A percentile compares a stretch with the other conserved stretches of the same genome.
phyloP scores from a whole-genome alignment of 2,113 vertebrate species.

The Rhombomys opimus region DNA sequence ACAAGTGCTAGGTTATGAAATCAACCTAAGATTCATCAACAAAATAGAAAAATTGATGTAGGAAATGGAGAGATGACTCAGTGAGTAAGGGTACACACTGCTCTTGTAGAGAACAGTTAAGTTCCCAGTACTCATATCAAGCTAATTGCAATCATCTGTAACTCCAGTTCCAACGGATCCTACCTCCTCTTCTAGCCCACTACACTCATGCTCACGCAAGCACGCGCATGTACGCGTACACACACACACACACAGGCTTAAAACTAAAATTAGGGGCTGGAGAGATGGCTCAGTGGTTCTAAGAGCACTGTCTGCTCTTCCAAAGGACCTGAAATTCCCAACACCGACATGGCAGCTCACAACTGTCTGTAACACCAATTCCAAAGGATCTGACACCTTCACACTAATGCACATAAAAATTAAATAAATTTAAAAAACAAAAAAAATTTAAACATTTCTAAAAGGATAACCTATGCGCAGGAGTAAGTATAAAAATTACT shows the following conservation, averaged over 20 bases:
- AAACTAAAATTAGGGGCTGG: neutral
- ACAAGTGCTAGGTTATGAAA: neutral
- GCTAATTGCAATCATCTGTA: neutral
- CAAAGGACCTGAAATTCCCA: no score
- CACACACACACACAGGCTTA: neutral
- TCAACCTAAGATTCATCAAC: neutral
- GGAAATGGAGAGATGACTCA: neutral
- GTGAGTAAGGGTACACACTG: neutral
- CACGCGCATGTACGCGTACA: no score
- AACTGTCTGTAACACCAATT: no score
- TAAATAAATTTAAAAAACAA: no score
- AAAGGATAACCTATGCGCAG: neutral
- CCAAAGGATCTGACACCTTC: no score
- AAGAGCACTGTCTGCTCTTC: no score
- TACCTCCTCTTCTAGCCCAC: neutral
- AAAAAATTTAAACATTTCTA: neutral
- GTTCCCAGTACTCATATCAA: neutral
- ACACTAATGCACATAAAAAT: no score
- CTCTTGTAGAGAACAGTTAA: neutral
- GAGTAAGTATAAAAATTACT: slow-evolving; percentile 47
- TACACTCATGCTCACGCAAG: neutral
- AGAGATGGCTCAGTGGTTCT: no score
- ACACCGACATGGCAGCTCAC: no score
- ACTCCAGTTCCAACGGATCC: neutral
- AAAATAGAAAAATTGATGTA: neutral